Conservation (phyloP, 2,113 vertebrate genomes). For the Archilochus colubris region DNA sequence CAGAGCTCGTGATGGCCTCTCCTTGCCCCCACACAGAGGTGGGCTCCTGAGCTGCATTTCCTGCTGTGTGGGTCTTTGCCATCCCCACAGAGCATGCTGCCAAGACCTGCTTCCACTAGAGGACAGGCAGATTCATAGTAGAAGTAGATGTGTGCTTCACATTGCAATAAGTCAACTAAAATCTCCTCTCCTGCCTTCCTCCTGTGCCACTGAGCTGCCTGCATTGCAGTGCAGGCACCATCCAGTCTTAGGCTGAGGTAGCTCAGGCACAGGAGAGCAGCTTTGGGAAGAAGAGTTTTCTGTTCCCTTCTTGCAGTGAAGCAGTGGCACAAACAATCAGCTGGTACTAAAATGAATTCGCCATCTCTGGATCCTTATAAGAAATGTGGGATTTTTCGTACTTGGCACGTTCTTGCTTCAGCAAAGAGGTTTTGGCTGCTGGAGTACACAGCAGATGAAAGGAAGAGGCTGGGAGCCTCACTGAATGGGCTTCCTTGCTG, state of each 20-base stretch:
- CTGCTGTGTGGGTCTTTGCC: not conserved
- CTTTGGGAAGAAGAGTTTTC: not conserved
- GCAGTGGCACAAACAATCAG: not conserved
- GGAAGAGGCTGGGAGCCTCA: not conserved
- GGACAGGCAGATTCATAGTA: not conserved
- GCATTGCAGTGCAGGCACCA: rapidly evolving
- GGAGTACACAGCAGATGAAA: slow-evolving; percentile 8
- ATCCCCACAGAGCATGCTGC: not conserved
- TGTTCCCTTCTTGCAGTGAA: not conserved
- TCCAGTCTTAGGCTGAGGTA: rapidly evolving
- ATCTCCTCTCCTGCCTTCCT: not conserved
- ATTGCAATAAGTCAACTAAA: rapidly evolving
- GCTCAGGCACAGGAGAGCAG: not conserved
- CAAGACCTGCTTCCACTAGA: rapidly evolving
- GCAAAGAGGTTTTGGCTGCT: not conserved
- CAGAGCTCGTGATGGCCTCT: not conserved
- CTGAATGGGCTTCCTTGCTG: slow-evolving; percentile 16
- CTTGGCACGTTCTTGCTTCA: not conserved
- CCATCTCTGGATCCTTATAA: not conserved
- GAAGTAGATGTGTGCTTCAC: not conserved
- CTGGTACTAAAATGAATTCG: not conserved
- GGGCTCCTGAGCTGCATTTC: not conserved
- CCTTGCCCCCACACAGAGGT: rapidly evolving
- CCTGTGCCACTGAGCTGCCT: rapidly evolving
- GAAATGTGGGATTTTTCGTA: not conserved